Evolutionary conservation across 2,113 vertebrate species (phyloP), one percentile per base, ranked within the genome.

Genomic region (Paracanthobrama guichenoti): DNA sequence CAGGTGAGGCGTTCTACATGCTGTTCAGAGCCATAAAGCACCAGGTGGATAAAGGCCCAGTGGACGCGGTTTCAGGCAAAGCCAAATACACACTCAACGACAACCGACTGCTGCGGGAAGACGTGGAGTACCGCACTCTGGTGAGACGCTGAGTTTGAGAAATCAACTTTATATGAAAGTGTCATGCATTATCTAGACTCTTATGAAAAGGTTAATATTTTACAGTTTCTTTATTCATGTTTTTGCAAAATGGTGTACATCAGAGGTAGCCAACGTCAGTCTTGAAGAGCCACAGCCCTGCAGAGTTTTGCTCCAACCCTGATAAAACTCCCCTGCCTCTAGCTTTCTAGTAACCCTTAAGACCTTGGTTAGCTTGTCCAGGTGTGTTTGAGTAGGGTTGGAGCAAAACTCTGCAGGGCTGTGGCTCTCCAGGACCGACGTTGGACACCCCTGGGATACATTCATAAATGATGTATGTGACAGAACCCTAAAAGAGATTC

Each of bases 31-130:
- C 97, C 11, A 99, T 99, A 89, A 99, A 99, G 90, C 98, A 99
- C 90, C 98, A 99, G 85, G 97, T 99, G 87, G 98, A 99, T 89
- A 99, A 99, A 90, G 98, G 98, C 6, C 98, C 98, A 0, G 98
- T 99, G 35, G 98, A 99, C 80, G 96, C 97, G 7, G 97, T 99
- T 89, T 97, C 97, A 0, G 97, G 98, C 67, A 99, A 98, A 91
- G 98, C 98, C 90, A 99, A 99, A 86, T 98, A 99, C 67, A 99
- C 98, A 1, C 94, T 99, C 72, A 99, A 98, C 3, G 98, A 99
- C 93, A 99, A 98, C 94, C 93, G 97, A 31, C 95, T 99, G 60
- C 94, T 99, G 82, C 92, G 97, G 73, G 98, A 99, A 88, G 98
- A 99, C 4, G 94, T 99, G 89, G 98, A 99, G 82, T 99, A 99